phyloP scores from a whole-genome alignment of 1,140 invertebrate species.

The Formica selysi region DNA sequence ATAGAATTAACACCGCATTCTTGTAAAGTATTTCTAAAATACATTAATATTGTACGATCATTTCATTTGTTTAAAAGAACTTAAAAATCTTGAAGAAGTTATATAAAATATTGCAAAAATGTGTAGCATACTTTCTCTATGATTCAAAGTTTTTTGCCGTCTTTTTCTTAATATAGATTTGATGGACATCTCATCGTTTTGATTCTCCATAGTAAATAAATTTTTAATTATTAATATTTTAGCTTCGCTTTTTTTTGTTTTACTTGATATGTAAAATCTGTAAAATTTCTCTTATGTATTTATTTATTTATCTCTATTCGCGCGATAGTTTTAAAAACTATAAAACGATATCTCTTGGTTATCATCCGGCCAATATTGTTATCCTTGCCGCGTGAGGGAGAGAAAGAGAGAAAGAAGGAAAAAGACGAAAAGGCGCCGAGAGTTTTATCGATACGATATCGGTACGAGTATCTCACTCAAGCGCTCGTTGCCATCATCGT shows the following conservation, averaged over 20 bases:
- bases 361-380: constrained; percentile 16
- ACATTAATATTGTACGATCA: constrained; percentile 1
- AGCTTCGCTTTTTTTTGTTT: neutral
- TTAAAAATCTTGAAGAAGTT: neutral
- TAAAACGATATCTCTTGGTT: neutral
- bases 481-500: constrained; percentile 52
- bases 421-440: constrained; percentile 34
- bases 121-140: constrained; percentile 21
- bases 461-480: constrained; percentile 43
- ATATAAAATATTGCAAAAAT: constrained; percentile 27
- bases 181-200: neutral
- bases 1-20: neutral
- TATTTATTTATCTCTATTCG: constrained; percentile 22
- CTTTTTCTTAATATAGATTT: neutral
- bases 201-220: neutral
- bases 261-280: neutral
- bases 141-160: neutral
- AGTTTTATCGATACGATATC: constrained; percentile 41
- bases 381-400: neutral
- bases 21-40: neutral
- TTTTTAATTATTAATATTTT: neutral
- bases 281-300: neutral
- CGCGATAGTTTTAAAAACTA: neutral
- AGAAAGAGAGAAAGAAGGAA: neutral
- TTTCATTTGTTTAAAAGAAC: neutral